Evolutionary conservation across 64 coral and sea anemone genomes (phyloP), one percentile per base, ranked within the genome.

Genomic region (Cladopsammia gracilis): DNA sequence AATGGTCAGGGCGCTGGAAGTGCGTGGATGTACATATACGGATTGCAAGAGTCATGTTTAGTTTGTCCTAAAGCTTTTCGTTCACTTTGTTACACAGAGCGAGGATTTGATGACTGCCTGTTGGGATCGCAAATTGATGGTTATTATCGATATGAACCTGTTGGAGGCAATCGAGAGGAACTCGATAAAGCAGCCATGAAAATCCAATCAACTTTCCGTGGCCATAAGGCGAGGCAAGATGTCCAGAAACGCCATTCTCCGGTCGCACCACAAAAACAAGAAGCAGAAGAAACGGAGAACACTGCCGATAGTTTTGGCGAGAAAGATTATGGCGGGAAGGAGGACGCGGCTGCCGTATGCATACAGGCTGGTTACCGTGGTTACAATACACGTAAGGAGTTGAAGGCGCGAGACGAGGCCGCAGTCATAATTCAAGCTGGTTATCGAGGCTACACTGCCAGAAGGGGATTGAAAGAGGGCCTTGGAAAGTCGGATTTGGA

Each of bases 51-150:
- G 58, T 12, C 58, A 0, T 73, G 34, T 15, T 15, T 73, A 47
- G 12, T 73, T 45, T 45, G 34, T 34, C 2, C 34, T 34, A 34
- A 10, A 12, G 42, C 18, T 75, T 49, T 49, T 68, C 54, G 20
- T 52, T 59, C 53, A n/a, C 22, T 68, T 88, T 69, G 14, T 87
- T 68, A 66, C 25, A 44, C 82, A 97, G 96, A 77, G 76, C 80
- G 85, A 67, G 96, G 96, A 34, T 97, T 91, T 16, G 96, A 97
- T 62, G 96, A 97, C 44, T 97, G 96, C 34, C 88, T 97, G 16
- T 89, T 97, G 20, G 96, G 96, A 14, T 97, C 96, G 24, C 96
- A 97, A 73, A 97, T 97, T 16, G 96, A 97, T 43, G 96, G 96
- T 3, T 97, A 89, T 88, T 97, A 97, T 51, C 90, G 84, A 25